A percentile compares a stretch with the other conserved stretches of the same genome.
These are phyloP conservation scores for Drosophila suboccidentalis DNA, from an alignment of 2,888 invertebrate genomes.

Conservation along the genomic window DNA sequence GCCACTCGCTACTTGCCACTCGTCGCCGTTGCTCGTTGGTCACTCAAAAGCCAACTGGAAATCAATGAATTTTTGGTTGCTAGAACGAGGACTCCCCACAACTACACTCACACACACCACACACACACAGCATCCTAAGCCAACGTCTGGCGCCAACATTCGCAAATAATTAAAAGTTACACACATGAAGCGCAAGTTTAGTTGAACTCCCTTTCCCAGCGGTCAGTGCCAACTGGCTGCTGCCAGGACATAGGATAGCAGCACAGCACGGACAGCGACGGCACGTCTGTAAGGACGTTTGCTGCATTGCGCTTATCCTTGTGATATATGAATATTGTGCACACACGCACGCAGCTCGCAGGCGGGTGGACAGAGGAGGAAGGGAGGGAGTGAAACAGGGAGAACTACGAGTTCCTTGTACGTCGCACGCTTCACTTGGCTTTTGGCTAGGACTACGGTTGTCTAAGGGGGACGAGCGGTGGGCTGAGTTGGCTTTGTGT, in stretches of 20 bases:
- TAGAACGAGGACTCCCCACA: background rate
- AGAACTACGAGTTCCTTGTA: slow-evolving; percentile 53
- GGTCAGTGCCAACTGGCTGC: slow-evolving; percentile 59
- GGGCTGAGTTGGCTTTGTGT: slow-evolving; percentile 72
- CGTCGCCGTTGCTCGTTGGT: slow-evolving; percentile 18
- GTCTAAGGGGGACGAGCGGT: slow-evolving; percentile 3
- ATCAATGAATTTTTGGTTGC: slow-evolving; percentile 72
- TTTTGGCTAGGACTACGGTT: slow-evolving; percentile 37
- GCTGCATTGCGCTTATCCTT: slow-evolving; percentile 86
- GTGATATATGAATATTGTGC: slow-evolving; percentile 85
- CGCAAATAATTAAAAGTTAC: slow-evolving; percentile 82
- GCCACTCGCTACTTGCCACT: slow-evolving; percentile 2
- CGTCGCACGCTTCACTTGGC: slow-evolving; percentile 60
- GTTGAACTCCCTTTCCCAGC: slow-evolving; percentile 32
- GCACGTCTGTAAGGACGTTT: slow-evolving; percentile 85
- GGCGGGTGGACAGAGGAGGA: slow-evolving; percentile 19
- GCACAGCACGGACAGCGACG: slow-evolving; percentile 46
- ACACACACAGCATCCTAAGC: slow-evolving; percentile 56
- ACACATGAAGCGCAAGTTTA: slow-evolving; percentile 69
- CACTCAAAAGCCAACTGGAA: slow-evolving; percentile 48
- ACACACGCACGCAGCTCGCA: slow-evolving; percentile 70
- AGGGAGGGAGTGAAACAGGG: slow-evolving; percentile 19
- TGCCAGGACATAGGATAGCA: slow-evolving; percentile 31
- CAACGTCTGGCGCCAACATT: slow-evolving; percentile 81
- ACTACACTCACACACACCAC: background rate